phyloP scores from a whole-genome alignment of 2,888 invertebrate genomes.

The Orthosia incerta region DNA sequence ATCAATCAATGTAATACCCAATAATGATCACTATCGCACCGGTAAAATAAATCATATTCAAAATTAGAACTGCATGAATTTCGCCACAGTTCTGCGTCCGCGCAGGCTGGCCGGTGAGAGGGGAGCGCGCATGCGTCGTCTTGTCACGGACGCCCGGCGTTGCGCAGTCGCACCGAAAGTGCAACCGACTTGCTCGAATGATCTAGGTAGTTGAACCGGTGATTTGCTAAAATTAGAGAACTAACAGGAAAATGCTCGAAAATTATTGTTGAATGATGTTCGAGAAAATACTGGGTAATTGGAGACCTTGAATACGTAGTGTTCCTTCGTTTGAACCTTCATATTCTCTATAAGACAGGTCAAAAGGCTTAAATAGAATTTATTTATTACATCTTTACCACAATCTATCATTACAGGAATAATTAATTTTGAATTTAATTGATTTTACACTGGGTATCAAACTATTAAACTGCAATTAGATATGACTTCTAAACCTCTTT shows the following conservation, averaged over 20 bases:
- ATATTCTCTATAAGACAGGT: too few species aligned
- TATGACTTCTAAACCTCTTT: too few species aligned
- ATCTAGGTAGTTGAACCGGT: conserved; percentile 22
- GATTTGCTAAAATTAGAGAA: conserved; percentile 24
- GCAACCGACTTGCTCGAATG: conserved; percentile 50
- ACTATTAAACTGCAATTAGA: too few species aligned
- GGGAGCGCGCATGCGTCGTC: conserved; percentile 69
- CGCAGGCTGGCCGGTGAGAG: conserved; percentile 67
- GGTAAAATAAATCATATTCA: conserved; percentile 42
- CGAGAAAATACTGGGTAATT: background rate
- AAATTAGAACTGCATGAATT: conserved; percentile 45
- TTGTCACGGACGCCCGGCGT: conserved; percentile 80
- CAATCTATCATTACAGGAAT: too few species aligned
- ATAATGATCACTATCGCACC: conserved; percentile 6
- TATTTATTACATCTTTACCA: too few species aligned
- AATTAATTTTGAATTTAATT: too few species aligned
- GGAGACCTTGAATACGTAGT: too few species aligned
- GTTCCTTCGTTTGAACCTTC: background rate
- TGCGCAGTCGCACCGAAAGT: conserved; percentile 73
- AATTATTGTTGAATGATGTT: background rate
- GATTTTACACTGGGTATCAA: too few species aligned
- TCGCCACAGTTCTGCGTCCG: conserved; percentile 60
- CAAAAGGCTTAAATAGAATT: too few species aligned
- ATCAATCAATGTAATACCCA: conserved; percentile 5
- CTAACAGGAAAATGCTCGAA: background rate